Percentiles rank a stretch among this genome's conserved stretches.
These are phyloP conservation scores for Saccopteryx leptura DNA, from an alignment of 2,113 vertebrate genomes.

Conservation along the genomic window DNA sequence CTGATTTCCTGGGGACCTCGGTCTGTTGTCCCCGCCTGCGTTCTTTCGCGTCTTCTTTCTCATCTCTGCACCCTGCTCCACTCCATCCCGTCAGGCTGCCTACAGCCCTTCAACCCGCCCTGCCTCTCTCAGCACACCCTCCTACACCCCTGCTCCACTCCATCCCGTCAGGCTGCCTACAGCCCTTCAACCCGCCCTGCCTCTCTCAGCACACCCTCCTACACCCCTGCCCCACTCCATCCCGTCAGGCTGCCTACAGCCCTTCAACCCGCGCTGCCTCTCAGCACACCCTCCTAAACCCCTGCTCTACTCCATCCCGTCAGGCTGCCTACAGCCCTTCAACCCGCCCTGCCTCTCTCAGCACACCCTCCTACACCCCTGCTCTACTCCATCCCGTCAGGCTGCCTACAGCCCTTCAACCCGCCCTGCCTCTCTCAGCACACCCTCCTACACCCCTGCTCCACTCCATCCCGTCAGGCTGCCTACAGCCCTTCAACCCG, in stretches of 20 bases:
- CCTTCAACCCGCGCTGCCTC: not conserved
- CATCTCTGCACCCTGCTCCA: not conserved
- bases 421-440: no score
- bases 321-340: not conserved
- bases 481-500: no score
- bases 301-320: rapidly evolving
- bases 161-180: not conserved
- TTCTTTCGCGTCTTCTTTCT: not conserved
- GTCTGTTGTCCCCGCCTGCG: not conserved
- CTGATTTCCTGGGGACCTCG: not conserved
- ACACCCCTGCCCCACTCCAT: rapidly evolving
- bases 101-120: not conserved
- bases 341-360: not conserved
- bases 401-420: no score
- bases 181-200: not conserved
- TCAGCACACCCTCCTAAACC: not conserved
- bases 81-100: not conserved
- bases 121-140: not conserved
- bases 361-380: not conserved
- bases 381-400: no score
- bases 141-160: not conserved
- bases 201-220: not conserved
- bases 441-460: no score
- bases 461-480: no score
- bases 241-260: not conserved